phyloP scores from a whole-genome alignment of 1,140 invertebrate species.

The Mercenaria mercenaria region DNA sequence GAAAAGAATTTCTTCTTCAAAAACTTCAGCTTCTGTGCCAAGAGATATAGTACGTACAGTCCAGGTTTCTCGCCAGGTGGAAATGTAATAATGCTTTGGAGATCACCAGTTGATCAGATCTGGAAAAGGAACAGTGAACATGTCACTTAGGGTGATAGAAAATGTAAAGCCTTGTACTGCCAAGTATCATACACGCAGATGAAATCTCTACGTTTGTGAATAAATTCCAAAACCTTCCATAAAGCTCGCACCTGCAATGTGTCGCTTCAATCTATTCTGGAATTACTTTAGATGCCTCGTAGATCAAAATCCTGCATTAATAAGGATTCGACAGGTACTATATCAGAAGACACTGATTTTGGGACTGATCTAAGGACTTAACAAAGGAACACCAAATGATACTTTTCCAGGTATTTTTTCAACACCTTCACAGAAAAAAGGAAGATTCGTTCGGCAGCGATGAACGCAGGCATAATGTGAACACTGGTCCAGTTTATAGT shows the following conservation, averaged over 20 bases:
- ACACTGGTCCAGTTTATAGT: conserved; percentile 58
- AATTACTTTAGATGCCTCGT: conserved; percentile 56
- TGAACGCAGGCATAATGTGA: conserved; percentile 52
- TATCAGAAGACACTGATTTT: conserved; percentile 51
- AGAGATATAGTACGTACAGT: conserved; percentile 46
- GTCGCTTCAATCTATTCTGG: not conserved
- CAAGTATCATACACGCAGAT: conserved; percentile 67
- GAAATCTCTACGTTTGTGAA: conserved; percentile 55
- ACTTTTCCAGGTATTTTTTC: conserved; percentile 66
- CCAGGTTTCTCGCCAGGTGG: conserved; percentile 41
- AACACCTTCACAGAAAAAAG: conserved; percentile 42
- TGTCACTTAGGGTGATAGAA: conserved; percentile 31
- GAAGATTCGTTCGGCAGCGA: conserved; percentile 51
- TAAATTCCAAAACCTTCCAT: conserved; percentile 15
- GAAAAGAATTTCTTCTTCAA: too few relatives aligned
- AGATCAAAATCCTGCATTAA: conserved; percentile 53
- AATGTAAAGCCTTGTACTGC: not conserved
- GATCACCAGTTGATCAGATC: conserved; percentile 42
- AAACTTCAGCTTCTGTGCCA: too few relatives aligned
- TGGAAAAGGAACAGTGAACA: conserved; percentile 39
- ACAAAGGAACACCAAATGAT: conserved; percentile 64
- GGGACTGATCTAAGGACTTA: conserved; percentile 62
- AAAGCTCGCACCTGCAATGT: conserved; percentile 34
- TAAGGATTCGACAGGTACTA: conserved; percentile 35
- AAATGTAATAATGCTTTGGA: conserved; percentile 52